These are phyloP conservation scores for Orthonyx spaldingii DNA, from an alignment of 2,113 vertebrate species.

Conservation along the genomic window DNA sequence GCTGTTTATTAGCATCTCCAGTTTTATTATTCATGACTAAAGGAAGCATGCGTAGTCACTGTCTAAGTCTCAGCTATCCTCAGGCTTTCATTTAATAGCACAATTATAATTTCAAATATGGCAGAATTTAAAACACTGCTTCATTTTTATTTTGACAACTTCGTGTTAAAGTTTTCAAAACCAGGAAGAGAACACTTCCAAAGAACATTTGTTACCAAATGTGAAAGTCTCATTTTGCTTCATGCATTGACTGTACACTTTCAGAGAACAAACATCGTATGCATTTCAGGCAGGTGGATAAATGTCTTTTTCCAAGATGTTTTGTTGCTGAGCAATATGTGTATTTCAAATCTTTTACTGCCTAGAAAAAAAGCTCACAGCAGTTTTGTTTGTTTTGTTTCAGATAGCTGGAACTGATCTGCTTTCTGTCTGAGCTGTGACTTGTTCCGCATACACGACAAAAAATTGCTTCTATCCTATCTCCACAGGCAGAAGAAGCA, in stretches of 20 bases:
- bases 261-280: neutral
- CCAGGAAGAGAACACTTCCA: neutral
- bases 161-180: neutral
- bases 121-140: neutral
- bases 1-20: neutral
- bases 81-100: neutral
- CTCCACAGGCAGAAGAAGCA: neutral
- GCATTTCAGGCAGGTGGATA: neutral
- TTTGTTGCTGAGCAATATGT: neutral
- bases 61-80: neutral
- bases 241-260: neutral
- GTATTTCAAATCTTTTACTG: neutral
- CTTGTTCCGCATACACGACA: neutral
- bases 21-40: neutral
- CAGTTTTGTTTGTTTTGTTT: neutral
- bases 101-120: neutral
- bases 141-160: neutral
- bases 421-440: neutral
- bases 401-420: neutral
- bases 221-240: neutral
- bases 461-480: neutral
- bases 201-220: neutral
- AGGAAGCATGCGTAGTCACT: neutral
- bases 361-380: neutral
- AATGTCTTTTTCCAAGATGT: neutral